phyloP scores from a whole-genome alignment of 2,888 invertebrate genomes.

The Marasmarcha lunaedactyla region DNA sequence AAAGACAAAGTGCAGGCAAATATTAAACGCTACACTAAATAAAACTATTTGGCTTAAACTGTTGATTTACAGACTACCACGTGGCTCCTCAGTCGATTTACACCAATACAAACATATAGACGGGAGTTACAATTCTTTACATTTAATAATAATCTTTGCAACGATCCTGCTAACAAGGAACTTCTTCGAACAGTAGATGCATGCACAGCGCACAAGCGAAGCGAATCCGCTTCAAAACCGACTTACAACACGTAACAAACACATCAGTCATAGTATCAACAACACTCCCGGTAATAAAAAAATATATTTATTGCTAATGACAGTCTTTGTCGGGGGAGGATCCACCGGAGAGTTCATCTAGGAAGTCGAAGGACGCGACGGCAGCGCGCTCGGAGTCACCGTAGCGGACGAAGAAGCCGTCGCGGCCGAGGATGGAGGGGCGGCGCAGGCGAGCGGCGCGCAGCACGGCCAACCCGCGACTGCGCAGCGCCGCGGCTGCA shows the following conservation, averaged over 20 bases:
- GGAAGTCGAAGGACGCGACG: conserved; percentile 84
- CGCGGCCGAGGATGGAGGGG: conserved; percentile 81
- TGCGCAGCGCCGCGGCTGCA: conserved; percentile 73
- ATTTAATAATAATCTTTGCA: too few relatives aligned
- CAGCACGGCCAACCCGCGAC: conserved; percentile 67
- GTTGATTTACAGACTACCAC: conserved; percentile 30
- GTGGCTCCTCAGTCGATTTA: conserved; percentile 21
- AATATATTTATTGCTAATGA: conserved; percentile 39
- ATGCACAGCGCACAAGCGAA: not conserved
- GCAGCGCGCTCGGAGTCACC: conserved; percentile 83
- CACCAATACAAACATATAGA: not conserved
- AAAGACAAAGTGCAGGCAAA: conserved; percentile 33
- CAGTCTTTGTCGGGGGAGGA: conserved; percentile 59
- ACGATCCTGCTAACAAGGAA: too few relatives aligned
- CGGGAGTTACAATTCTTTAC: too few relatives aligned
- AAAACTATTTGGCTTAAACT: conserved; percentile 40
- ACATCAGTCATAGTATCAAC: too few relatives aligned
- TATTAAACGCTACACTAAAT: conserved; percentile 35
- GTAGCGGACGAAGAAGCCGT: conserved; percentile 82
- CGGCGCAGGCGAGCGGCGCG: conserved; percentile 63
- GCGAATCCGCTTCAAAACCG: conserved; percentile 18
- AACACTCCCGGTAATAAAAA: conserved; percentile 29
- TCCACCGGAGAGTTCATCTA: conserved; percentile 73
- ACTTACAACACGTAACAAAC: conserved; percentile 8
- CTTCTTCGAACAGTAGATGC: too few relatives aligned